phyloP scores from a whole-genome alignment of 2,888 invertebrate genomes.

The Rapana venosa region DNA sequence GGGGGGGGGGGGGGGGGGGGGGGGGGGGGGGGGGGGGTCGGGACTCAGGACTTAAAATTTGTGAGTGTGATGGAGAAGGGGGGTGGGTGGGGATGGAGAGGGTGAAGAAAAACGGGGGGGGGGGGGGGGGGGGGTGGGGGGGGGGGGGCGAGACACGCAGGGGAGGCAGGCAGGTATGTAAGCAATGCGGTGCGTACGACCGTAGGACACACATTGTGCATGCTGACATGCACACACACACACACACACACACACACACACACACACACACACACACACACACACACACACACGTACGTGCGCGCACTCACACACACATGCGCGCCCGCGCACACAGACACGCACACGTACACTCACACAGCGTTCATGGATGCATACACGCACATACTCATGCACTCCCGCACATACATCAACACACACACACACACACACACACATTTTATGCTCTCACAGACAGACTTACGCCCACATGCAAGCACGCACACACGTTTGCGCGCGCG shows the following conservation, averaged over 20 bases:
- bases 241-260: background rate
- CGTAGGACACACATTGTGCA: too few species aligned
- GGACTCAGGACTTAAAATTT: too few species aligned
- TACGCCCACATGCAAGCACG: background rate
- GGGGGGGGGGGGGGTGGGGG: too few species aligned
- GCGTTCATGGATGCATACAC: background rate
- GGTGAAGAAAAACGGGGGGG: too few species aligned
- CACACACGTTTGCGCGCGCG: background rate
- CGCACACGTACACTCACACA: background rate
- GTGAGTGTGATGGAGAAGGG: too few species aligned
- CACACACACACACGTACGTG: background rate
- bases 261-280: background rate
- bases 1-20: too few species aligned
- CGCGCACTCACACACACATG: background rate
- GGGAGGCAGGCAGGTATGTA: too few species aligned
- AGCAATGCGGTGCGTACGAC: too few species aligned
- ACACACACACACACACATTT: background rate
- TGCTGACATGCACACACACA: background rate
- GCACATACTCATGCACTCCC: background rate
- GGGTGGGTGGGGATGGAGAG: too few species aligned
- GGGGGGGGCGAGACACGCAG: too few species aligned
- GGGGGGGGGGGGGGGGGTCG: too few species aligned
- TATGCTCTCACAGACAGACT: background rate
- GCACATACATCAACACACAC: background rate
- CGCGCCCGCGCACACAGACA: background rate